Conservation (phyloP, 2,113 vertebrate species). For the Willisornis vidua region DNA sequence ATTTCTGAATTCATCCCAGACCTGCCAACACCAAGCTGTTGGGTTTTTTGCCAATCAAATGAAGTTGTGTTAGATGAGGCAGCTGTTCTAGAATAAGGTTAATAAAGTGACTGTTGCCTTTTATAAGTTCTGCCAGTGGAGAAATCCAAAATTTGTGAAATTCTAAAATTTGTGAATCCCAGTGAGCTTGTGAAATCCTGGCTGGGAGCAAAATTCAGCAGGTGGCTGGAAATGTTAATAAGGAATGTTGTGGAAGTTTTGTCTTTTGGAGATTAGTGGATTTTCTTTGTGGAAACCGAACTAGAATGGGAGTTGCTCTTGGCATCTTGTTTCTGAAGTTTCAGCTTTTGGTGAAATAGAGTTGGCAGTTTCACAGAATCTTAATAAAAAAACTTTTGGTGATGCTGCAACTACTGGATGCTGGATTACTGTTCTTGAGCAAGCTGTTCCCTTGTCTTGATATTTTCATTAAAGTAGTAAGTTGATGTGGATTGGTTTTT, state of each 20-base stretch:
- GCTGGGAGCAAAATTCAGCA: slow-evolving; percentile 8
- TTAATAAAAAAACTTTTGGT: neutral
- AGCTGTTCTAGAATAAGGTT: slow-evolving; percentile 34
- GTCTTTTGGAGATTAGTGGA: neutral
- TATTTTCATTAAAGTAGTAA: neutral
- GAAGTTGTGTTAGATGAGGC: neutral
- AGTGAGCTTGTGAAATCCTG: slow-evolving; percentile 29
- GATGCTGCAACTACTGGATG: neutral
- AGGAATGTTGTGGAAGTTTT: neutral
- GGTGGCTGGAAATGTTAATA: slow-evolving; percentile 54
- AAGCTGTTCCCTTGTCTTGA: neutral
- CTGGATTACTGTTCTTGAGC: neutral
- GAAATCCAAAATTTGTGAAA: slow-evolving; percentile 16
- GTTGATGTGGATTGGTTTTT: neutral
- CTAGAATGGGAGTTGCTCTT: slow-evolving; percentile 18
- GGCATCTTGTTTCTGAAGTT: neutral
- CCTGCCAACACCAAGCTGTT: slow-evolving; percentile 35
- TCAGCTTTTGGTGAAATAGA: neutral
- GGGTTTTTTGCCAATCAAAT: neutral
- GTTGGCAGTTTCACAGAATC: neutral
- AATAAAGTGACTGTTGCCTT: slow-evolving; percentile 47
- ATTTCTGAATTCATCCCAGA: neutral
- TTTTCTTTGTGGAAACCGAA: slow-evolving; percentile 24
- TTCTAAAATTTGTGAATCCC: slow-evolving; percentile 60
- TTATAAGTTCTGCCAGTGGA: slow-evolving; percentile 13